phyloP scores from a whole-genome alignment of 2,888 invertebrate genomes.

The Tipula confusa region DNA sequence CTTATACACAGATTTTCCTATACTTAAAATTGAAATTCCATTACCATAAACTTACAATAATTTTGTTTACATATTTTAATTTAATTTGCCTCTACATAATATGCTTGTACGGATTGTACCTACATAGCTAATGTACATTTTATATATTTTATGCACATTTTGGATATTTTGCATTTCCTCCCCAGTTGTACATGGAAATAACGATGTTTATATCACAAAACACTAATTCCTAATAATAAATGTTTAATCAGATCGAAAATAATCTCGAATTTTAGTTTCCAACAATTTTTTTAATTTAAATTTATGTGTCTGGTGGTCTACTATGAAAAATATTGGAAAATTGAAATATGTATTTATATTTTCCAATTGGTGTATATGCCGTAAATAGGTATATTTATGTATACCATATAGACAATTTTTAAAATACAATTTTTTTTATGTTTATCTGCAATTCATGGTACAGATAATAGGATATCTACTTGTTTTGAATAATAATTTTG shows the following conservation, averaged over 20 bases:
- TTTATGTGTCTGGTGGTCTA: constrained; percentile 13
- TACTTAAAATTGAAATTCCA: no score
- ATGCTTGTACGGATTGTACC: no score
- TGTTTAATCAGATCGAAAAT: constrained; percentile 8
- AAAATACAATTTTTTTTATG: background rate
- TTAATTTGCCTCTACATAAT: no score
- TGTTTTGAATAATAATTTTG: background rate
- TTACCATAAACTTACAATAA: no score
- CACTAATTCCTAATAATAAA: background rate
- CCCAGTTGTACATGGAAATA: background rate
- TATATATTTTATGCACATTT: background rate
- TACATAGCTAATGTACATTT: no score
- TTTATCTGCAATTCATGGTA: background rate
- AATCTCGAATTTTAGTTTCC: background rate
- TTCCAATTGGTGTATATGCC: background rate
- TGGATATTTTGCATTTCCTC: background rate
- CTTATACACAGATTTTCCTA: no score
- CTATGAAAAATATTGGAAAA: background rate
- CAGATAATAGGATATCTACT: background rate
- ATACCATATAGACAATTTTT: background rate
- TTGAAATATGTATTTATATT: background rate
- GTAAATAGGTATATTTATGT: no score
- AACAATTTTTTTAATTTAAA: background rate
- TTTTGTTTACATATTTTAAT: no score
- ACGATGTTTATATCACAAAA: no score